phyloP scores from a whole-genome alignment of 2,797 vertebrate species.

The Micromesistius poutassou region DNA sequence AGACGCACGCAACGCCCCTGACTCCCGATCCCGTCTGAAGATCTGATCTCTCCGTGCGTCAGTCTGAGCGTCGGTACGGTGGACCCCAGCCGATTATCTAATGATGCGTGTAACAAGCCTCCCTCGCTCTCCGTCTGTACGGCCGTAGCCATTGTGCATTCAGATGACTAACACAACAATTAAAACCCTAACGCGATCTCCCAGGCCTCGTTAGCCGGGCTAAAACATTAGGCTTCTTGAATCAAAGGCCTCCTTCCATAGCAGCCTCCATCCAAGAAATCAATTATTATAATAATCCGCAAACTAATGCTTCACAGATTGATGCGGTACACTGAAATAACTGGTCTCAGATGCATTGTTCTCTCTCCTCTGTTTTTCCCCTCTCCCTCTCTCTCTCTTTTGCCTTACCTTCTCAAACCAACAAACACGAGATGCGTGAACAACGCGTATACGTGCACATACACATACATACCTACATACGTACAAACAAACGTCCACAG shows the following conservation, averaged over 20 bases:
- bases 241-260: background rate
- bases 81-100: background rate
- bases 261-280: background rate
- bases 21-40: background rate
- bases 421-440: slow-evolving; percentile 6
- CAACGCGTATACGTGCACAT: slow-evolving; percentile 26
- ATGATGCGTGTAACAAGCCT: background rate
- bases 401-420: background rate
- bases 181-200: background rate
- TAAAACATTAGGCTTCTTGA: background rate
- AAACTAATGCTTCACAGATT: slow-evolving; percentile 2
- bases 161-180: background rate
- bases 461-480: slow-evolving; percentile 4
- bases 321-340: slow-evolving; percentile 27
- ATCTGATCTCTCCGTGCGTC: background rate
- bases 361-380: background rate
- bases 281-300: background rate
- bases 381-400: background rate
- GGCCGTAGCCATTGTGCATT: background rate
- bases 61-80: too few relatives aligned
- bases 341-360: background rate
- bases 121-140: background rate
- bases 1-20: too few relatives aligned
- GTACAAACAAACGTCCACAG: background rate
- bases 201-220: background rate